Evolutionary conservation across 1,140 invertebrate species (phyloP).

Genomic region (Megalonaias nervosa): DNA sequence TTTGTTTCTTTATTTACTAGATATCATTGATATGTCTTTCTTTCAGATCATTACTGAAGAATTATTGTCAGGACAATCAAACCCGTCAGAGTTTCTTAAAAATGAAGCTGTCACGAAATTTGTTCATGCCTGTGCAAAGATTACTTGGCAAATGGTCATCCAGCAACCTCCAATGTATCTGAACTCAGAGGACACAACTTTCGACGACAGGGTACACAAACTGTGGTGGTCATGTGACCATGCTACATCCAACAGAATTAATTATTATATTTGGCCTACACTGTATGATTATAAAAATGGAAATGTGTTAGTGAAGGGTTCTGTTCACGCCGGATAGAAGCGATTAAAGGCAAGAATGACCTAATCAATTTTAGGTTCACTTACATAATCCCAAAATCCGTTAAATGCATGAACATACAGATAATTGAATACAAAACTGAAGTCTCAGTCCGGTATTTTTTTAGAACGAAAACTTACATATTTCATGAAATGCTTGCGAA

Average conservation of each 20-base stretch:
- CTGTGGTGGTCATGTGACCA: conserved; percentile 68
- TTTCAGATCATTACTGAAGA: conserved; percentile 36
- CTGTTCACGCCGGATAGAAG: conserved; percentile 50
- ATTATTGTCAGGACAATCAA: conserved; percentile 20
- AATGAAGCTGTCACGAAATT: conserved; percentile 45
- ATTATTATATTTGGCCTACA: conserved; percentile 63
- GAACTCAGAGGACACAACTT: conserved; percentile 41
- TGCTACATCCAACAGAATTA: conserved; percentile 43
- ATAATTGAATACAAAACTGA: too few relatives aligned
- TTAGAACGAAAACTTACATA: too few relatives aligned
- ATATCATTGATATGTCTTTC: neutral
- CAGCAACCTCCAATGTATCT: conserved; percentile 62
- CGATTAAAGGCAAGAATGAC: too few relatives aligned
- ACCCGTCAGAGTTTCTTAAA: conserved; percentile 19
- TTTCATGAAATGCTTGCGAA: too few relatives aligned
- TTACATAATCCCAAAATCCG: too few relatives aligned
- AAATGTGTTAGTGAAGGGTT: conserved; percentile 62
- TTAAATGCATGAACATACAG: too few relatives aligned
- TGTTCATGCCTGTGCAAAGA: conserved; percentile 42
- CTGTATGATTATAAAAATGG: conserved; percentile 63
- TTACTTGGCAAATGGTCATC: conserved; percentile 66
- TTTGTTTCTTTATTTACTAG: neutral
- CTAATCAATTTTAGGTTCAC: too few relatives aligned
- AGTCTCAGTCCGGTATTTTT: too few relatives aligned
- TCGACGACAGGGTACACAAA: conserved; percentile 59